A percentile compares a stretch with the other conserved stretches of the same genome.
These are phyloP conservation scores for Pteronotus mesoamericanus DNA, from an alignment of 2,797 vertebrate species.

Conservation along the genomic window DNA sequence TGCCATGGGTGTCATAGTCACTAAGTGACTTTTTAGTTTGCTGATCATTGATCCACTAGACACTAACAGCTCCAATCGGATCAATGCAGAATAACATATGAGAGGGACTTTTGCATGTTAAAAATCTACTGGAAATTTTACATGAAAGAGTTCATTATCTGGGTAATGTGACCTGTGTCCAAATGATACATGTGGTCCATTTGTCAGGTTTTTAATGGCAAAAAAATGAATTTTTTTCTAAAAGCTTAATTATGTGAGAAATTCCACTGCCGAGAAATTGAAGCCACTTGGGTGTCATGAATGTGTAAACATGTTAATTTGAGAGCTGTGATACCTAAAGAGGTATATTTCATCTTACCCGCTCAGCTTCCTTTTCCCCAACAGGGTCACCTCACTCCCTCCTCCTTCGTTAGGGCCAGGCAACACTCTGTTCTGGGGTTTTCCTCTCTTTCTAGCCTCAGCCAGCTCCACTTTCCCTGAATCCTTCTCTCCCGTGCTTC, in stretches of 20 bases:
- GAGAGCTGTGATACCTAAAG: conserved; percentile 44
- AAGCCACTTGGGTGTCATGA: conserved; percentile 54
- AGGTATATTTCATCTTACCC: background rate
- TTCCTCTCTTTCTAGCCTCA: background rate
- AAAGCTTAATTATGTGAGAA: conserved; percentile 67
- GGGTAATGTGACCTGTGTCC: conserved; percentile 76
- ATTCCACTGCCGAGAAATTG: conserved; percentile 63
- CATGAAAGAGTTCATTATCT: conserved; percentile 77
- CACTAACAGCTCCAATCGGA: conserved; percentile 73
- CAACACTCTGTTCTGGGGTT: background rate
- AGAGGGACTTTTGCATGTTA: conserved; percentile 58
- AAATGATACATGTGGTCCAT: conserved; percentile 78
- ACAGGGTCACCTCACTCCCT: background rate
- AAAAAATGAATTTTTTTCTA: conserved; percentile 62
- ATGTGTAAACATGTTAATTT: conserved; percentile 63
- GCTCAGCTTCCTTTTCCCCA: background rate
- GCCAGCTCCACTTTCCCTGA: background rate
- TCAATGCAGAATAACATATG: conserved; percentile 77
- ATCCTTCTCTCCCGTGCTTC: background rate
- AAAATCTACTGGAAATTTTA: conserved; percentile 71
- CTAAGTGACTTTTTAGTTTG: conserved; percentile 77
- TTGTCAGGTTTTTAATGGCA: conserved; percentile 61
- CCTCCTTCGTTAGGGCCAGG: background rate
- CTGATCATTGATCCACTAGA: conserved; percentile 80
- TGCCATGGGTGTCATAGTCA: conserved; percentile 71